Percentiles rank a stretch among this genome's conserved stretches.
Conservation (phyloP, 2,888 invertebrate species). For the Eilema sororculum region DNA sequence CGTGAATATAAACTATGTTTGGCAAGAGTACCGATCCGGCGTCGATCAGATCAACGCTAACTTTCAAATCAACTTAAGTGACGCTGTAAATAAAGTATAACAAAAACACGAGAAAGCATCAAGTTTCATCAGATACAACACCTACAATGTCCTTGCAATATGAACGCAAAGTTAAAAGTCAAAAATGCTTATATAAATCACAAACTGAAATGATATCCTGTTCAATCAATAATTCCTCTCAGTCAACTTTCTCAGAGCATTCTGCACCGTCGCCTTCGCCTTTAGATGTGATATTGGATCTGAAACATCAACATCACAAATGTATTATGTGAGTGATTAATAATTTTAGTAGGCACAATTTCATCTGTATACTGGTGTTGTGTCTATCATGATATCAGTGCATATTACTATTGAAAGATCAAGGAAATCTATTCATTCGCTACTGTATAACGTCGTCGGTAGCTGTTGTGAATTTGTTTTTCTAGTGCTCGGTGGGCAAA, state of each 20-base stretch:
- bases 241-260: conserved; percentile 85
- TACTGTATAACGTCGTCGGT: conserved; percentile 43
- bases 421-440: conserved; percentile 42
- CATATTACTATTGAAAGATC: conserved; percentile 34
- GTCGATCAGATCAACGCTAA: conserved; percentile 55
- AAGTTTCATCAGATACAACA: conserved; percentile 50
- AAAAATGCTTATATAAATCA: conserved; percentile 77
- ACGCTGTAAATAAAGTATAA: conserved; percentile 49
- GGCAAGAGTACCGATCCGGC: conserved; percentile 71
- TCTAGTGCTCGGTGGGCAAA: conserved; percentile 40
- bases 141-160: conserved; percentile 47
- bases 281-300: conserved; percentile 85
- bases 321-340: conserved; percentile 32
- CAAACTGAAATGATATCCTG: conserved; percentile 64
- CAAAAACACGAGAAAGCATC: conserved; percentile 52
- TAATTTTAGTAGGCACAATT: conserved; percentile 9
- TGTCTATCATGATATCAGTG: conserved; percentile 47
- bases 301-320: conserved; percentile 74
- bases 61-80: conserved; percentile 39
- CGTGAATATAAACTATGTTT: conserved; percentile 59
- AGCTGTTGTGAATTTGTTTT: conserved; percentile 37
- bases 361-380: conserved; percentile 41
- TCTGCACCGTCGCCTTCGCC: conserved; percentile 86
- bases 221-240: conserved; percentile 78
- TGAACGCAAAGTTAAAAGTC: conserved; percentile 57